Evolutionary conservation across 2,888 invertebrate genomes (phyloP), one percentile per base, ranked within the genome.

Genomic region (Autographa gamma): DNA sequence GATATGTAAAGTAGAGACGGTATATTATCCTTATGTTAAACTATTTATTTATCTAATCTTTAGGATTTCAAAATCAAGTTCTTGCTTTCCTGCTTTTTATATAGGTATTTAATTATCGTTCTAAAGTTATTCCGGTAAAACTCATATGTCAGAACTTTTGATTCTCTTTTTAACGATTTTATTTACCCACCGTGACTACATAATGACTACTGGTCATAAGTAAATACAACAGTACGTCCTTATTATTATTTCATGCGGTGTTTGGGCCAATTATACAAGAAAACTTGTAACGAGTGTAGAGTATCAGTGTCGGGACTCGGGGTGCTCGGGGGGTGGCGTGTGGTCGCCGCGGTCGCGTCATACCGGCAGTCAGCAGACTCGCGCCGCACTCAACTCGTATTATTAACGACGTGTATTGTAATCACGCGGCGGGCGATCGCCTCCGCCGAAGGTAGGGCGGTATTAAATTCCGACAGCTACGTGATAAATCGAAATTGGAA

Each of bases 401-500:
- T 95, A 95, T 95, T 95, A 95, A 95, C 95, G 93, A 93, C 92
- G 93, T 95, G 95, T 95, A 95, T 95, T 95, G 95, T 95, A 95
- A 95, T 95, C 93, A 95, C 93, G 95, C 95, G 95, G 95, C 94
- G 92, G 94, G 95, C 95, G 94, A 95, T 95, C 95, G 95, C 94
- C 95, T 94, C 91, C 94, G 93, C 91, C 92, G 95, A 95, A 95
- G 95, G 95, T 95, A 94, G 95, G 95, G 95, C 94, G 95, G 95
- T 95, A 95, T 95, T 95, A 95, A 95, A 95, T 95, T 95, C 95
- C 95, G 95, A 95, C 95, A 95, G 95, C 95, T 95, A 95, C 95
- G 95, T 95, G 95, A 95, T 95, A 95, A 96, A 95, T 95, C 95
- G 95, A 95, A 96, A 96, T 96, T 96, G 95, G 96, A 95, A 96